A percentile compares a stretch with the other conserved stretches of the same genome.
Evolutionary conservation across 2,888 invertebrate genomes (phyloP).

Genomic region (Diadegma fenestrale): DNA sequence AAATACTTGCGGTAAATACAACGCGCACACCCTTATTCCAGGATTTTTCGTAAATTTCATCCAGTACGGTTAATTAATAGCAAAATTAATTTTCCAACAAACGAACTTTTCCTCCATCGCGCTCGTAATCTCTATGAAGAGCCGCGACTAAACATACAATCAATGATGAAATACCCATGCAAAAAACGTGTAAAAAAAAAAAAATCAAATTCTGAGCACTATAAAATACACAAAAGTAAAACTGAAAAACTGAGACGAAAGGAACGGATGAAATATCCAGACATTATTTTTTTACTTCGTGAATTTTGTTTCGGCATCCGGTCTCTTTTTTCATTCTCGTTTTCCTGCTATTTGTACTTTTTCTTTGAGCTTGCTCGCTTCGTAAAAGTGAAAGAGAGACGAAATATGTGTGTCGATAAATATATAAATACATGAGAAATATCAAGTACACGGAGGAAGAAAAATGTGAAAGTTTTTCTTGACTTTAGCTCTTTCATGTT

Average conservation of each 20-base stretch:
- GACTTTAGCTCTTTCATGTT: slow-evolving; percentile 25
- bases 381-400: slow-evolving; percentile 28
- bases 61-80: slow-evolving; percentile 14
- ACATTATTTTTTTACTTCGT: slow-evolving; percentile 9
- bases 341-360: slow-evolving; percentile 50
- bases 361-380: slow-evolving; percentile 49
- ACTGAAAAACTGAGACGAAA: slow-evolving; percentile 27
- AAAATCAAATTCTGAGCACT: slow-evolving; percentile 1
- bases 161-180: background rate
- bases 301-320: slow-evolving; percentile 25
- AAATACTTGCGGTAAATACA: slow-evolving; percentile 18
- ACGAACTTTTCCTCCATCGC: background rate
- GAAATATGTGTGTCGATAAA: slow-evolving; percentile 11
- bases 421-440: slow-evolving; percentile 33
- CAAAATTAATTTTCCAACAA: slow-evolving; percentile 5
- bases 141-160: slow-evolving; percentile 4
- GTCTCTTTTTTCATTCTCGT: background rate
- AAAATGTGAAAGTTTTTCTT: slow-evolving; percentile 62
- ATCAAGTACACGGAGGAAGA: slow-evolving; percentile 40
- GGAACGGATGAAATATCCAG: slow-evolving; percentile 40
- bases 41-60: background rate
- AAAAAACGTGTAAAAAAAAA: background rate
- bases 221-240: slow-evolving; percentile 11
- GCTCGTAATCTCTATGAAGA: background rate
- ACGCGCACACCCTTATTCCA: background rate